Evolutionary conservation across 30 jellyfish, hydroid and myxozoan genomes (phyloP).

Genomic region (Aurelia aurita complex sp. Pacific): DNA sequence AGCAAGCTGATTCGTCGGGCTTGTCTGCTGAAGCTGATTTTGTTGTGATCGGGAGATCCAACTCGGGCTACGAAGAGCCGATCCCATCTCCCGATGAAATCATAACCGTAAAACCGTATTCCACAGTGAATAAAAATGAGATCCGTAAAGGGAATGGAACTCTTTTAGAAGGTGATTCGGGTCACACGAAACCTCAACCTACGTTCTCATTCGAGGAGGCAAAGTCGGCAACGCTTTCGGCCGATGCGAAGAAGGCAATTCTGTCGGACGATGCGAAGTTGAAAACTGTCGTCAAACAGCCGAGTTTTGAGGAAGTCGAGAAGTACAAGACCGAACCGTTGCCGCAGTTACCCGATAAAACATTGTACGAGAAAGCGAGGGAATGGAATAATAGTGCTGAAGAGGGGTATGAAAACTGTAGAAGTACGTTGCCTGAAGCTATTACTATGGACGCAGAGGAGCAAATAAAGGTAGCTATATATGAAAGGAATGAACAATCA

Average conservation of each 20-base stretch:
- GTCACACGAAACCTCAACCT: neutral
- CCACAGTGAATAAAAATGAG: slow-evolving; percentile 40
- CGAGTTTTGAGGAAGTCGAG: slow-evolving; percentile 5
- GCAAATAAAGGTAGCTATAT: too few relatives aligned
- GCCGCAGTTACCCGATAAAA: slow-evolving; percentile 53
- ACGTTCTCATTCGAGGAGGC: neutral
- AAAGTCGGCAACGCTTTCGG: neutral
- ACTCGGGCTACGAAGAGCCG: slow-evolving; percentile 61
- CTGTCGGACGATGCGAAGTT: neutral
- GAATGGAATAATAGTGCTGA: slow-evolving; percentile 40
- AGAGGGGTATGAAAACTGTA: slow-evolving; percentile 17
- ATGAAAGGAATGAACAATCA: too few relatives aligned
- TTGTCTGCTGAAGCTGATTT: slow-evolving; percentile 4
- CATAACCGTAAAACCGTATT: slow-evolving; percentile 42
- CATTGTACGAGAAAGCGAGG: slow-evolving; percentile 42
- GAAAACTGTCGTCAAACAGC: neutral
- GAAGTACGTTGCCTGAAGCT: slow-evolving; percentile 1
- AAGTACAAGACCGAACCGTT: slow-evolving; percentile 39
- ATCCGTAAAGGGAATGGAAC: slow-evolving; percentile 1
- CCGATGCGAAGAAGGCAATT: neutral
- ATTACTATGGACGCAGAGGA: neutral
- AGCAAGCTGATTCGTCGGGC: neutral
- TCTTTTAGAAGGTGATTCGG: neutral
- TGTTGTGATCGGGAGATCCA: slow-evolving; percentile 37
- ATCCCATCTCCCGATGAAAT: slow-evolving; percentile 32